Percentiles rank a stretch among this genome's conserved stretches.
phyloP scores from a whole-genome alignment of 2,113 vertebrate species.

The Pogona vitticeps region DNA sequence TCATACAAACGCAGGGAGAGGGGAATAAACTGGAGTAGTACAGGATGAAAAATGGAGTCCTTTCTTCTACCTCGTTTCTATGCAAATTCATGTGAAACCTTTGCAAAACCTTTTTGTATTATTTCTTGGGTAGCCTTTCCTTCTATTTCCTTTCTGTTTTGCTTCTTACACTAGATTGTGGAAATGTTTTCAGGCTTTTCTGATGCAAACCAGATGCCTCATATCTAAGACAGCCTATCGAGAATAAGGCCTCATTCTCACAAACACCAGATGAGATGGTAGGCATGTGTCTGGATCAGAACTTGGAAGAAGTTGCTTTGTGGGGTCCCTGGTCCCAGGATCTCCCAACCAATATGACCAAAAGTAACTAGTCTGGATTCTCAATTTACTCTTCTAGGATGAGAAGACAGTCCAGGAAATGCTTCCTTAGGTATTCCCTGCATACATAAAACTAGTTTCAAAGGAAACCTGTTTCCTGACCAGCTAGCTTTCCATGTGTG shows the following conservation, averaged over 20 bases:
- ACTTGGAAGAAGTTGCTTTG: no score
- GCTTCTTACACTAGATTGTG: conserved; percentile 44
- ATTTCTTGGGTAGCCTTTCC: conserved; percentile 28
- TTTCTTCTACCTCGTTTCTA: conserved; percentile 34
- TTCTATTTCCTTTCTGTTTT: neutral
- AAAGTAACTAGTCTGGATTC: no score
- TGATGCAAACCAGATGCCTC: conserved; percentile 60
- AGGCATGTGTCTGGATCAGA: neutral
- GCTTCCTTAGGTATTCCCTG: neutral
- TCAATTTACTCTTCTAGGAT: neutral
- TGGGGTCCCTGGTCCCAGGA: no score
- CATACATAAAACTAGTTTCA: neutral
- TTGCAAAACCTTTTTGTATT: conserved; percentile 59
- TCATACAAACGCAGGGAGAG: no score
- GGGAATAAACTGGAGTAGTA: no score
- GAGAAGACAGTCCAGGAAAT: neutral
- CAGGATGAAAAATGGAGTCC: neutral
- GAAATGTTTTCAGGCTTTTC: conserved; percentile 44
- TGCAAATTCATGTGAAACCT: conserved; percentile 37
- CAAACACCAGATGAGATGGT: neutral
- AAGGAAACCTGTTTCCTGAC: neutral
- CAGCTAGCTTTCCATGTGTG: neutral
- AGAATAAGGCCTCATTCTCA: conserved; percentile 10
- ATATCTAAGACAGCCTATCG: conserved; percentile 45
- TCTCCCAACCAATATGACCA: no score